phyloP scores from a whole-genome alignment of 2,113 vertebrate species.

The Steatornis caripensis region DNA sequence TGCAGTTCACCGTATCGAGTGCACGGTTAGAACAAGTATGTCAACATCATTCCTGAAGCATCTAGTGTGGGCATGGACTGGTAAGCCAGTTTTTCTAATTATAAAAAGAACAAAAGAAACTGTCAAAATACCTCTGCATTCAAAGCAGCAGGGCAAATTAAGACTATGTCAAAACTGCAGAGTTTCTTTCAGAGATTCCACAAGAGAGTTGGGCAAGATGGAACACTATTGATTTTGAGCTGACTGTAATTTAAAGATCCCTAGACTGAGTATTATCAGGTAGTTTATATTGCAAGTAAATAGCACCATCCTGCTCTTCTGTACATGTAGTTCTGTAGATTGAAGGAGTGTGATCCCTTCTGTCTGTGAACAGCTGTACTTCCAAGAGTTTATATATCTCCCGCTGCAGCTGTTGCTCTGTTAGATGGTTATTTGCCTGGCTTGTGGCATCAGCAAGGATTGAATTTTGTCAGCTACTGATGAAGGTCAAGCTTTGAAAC shows the following conservation, averaged over 20 bases:
- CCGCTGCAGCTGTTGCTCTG: constrained; percentile 3
- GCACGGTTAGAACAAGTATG: neutral
- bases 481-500: neutral
- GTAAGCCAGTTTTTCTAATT: neutral
- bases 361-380: neutral
- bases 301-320: neutral
- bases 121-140: neutral
- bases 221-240: neutral
- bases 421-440: neutral
- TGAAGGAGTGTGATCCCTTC: neutral
- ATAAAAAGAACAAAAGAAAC: neutral
- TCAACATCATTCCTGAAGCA: neutral
- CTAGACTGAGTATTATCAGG: neutral
- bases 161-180: neutral
- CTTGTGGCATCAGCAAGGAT: neutral
- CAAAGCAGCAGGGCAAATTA: neutral
- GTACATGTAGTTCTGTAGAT: neutral
- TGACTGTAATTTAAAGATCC: neutral
- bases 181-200: neutral
- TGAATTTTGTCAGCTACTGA: constrained; percentile 6
- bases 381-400: neutral
- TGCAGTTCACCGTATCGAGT: neutral
- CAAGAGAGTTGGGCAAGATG: neutral
- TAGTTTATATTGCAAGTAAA: neutral
- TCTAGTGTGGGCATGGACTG: neutral